phyloP scores from a whole-genome alignment of 2,888 invertebrate species.

The Scotopteryx bipunctaria region DNA sequence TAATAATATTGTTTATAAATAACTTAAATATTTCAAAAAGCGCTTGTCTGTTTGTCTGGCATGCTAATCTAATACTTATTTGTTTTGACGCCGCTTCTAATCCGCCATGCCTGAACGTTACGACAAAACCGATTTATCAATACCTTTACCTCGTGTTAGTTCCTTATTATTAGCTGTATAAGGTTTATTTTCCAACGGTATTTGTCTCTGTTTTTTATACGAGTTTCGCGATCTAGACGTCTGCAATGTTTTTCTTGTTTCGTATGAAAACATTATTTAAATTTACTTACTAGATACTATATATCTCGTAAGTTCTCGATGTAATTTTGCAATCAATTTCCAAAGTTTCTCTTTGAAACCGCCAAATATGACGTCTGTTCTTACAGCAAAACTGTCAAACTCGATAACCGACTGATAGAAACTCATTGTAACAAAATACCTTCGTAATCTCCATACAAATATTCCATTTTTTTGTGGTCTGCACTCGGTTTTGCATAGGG shows the following conservation, averaged over 20 bases:
- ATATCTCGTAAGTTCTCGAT: no score
- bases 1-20: neutral
- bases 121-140: slow-evolving; percentile 24
- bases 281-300: no score
- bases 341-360: no score
- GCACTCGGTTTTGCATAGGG: neutral
- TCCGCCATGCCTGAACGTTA: slow-evolving; percentile 55
- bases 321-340: no score
- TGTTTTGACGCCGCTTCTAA: slow-evolving; percentile 49
- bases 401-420: no score
- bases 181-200: slow-evolving; percentile 36
- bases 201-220: slow-evolving; percentile 49
- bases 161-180: slow-evolving; percentile 26
- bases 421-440: no score
- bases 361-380: no score
- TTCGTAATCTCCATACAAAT: no score
- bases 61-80: slow-evolving; percentile 32
- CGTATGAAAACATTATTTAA: neutral
- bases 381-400: no score
- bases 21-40: slow-evolving; percentile 5
- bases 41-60: slow-evolving; percentile 15
- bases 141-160: slow-evolving; percentile 30
- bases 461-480: no score
- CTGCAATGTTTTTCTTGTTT: neutral
- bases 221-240: slow-evolving; percentile 56